A percentile compares a stretch with the other conserved stretches of the same genome.
Evolutionary conservation across 2,113 vertebrate genomes (phyloP).

Genomic region (Verasper variegatus): DNA sequence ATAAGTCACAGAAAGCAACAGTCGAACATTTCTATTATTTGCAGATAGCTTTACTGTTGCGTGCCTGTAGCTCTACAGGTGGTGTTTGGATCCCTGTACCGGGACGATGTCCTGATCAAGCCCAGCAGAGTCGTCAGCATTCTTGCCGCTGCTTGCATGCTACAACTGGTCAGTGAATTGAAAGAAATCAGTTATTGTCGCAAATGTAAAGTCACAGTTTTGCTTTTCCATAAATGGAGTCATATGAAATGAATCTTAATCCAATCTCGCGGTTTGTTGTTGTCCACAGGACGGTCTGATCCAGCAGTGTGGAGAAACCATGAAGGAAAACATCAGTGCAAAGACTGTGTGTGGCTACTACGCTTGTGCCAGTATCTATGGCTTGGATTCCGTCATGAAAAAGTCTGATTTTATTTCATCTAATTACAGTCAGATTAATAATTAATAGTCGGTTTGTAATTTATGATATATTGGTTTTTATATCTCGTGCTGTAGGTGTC

Average conservation of each 20-base stretch:
- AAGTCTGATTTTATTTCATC: slow-evolving; percentile 81
- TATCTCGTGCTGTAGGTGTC: slow-evolving; percentile 84
- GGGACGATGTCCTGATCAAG: slow-evolving; percentile 96
- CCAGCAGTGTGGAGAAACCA: slow-evolving; percentile 96
- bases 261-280: slow-evolving; percentile 21
- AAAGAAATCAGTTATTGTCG: background rate
- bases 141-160: slow-evolving; percentile 95
- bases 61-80: slow-evolving; percentile 88
- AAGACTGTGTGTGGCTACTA: slow-evolving; percentile 95
- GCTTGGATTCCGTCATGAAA: slow-evolving; percentile 94
- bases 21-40: background rate
- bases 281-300: slow-evolving; percentile 92
- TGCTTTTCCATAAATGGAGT: background rate
- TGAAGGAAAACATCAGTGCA: slow-evolving; percentile 96
- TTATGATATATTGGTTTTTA: background rate
- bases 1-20: background rate
- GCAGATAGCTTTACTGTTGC: background rate
- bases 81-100: slow-evolving; percentile 95
- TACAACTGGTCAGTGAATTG: slow-evolving; percentile 90
- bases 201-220: background rate
- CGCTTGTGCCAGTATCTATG: slow-evolving; percentile 90
- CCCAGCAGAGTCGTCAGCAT: slow-evolving; percentile 94
- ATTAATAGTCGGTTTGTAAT: background rate
- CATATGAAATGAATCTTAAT: background rate
- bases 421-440: background rate